Evolutionary conservation across 2,113 vertebrate genomes (phyloP).

Genomic region (Chloropsis cyanopogon): DNA sequence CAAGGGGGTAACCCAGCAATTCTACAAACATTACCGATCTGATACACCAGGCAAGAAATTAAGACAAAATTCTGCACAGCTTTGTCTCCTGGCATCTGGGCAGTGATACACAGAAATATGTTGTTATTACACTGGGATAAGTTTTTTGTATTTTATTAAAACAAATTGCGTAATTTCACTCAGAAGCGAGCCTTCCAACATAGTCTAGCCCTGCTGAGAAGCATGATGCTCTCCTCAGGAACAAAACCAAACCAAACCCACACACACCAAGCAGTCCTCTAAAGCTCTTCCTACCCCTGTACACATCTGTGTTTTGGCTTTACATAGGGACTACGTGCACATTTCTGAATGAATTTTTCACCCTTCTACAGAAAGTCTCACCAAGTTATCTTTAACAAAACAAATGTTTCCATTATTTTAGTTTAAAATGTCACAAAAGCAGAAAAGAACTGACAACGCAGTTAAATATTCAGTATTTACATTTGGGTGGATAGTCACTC

Average conservation of each 20-base stretch:
- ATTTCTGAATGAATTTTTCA: background rate
- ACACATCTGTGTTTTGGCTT: background rate
- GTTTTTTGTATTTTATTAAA: background rate
- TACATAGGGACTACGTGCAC: background rate
- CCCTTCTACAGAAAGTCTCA: background rate
- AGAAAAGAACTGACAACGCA: background rate
- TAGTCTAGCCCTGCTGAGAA: background rate
- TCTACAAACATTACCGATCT: background rate
- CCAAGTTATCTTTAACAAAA: background rate
- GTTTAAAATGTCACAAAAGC: background rate
- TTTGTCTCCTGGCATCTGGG: background rate
- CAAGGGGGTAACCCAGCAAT: background rate
- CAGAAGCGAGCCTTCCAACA: background rate
- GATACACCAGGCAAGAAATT: background rate
- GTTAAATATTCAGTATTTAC: background rate
- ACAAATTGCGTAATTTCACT: background rate
- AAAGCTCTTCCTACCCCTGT: fast-evolving
- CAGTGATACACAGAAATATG: background rate
- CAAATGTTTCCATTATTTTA: background rate
- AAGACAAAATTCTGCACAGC: background rate
- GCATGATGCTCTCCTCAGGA: background rate
- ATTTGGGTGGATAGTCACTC: background rate
- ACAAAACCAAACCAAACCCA: background rate
- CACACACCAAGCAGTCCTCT: background rate
- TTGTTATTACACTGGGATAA: background rate